Conservation (phyloP, 2,888 invertebrate species). For the Augiades crinisus region DNA sequence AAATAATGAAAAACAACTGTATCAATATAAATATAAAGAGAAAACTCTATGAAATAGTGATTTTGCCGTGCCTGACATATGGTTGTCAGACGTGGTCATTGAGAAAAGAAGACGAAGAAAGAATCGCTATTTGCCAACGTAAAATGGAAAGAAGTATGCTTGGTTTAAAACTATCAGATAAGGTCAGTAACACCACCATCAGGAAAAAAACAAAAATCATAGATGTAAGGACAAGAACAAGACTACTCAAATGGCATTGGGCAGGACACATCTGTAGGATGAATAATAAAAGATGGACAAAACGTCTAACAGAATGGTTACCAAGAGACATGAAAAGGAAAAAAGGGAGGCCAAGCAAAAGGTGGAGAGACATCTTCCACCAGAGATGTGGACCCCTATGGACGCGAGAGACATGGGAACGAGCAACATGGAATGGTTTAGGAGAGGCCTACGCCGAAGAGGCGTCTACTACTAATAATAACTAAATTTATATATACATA, state of each 20-base stretch:
- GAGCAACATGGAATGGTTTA: no score
- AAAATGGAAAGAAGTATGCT: slow-evolving; percentile 24
- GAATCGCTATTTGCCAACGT: slow-evolving; percentile 11
- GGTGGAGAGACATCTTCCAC: no score
- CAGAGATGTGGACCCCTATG: no score
- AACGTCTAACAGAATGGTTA: slow-evolving; percentile 16
- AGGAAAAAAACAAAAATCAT: slow-evolving; percentile 19
- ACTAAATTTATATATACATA: no score
- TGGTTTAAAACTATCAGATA: slow-evolving; percentile 15
- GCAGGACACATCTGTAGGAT: slow-evolving; percentile 24
- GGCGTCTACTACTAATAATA: no score
- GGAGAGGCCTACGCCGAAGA: no score
- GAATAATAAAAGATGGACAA: slow-evolving; percentile 18
- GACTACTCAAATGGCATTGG: slow-evolving; percentile 24
- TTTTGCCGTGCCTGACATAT: slow-evolving; percentile 6
- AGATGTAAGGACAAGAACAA: slow-evolving; percentile 12
- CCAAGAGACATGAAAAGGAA: slow-evolving; percentile 4
- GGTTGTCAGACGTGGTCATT: slow-evolving; percentile 10
- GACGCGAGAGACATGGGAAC: no score
- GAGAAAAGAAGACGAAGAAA: slow-evolving; percentile 11
- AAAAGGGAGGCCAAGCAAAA: slow-evolving; percentile 9
- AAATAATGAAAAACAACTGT: slow-evolving; percentile 9
- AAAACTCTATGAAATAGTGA: slow-evolving; percentile 1
- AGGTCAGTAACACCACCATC: slow-evolving; percentile 7
- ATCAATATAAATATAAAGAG: slow-evolving; percentile 9